phyloP scores from a whole-genome alignment of 37 sponge, comb jelly and placozoan species.

The Oopsacas minuta region DNA sequence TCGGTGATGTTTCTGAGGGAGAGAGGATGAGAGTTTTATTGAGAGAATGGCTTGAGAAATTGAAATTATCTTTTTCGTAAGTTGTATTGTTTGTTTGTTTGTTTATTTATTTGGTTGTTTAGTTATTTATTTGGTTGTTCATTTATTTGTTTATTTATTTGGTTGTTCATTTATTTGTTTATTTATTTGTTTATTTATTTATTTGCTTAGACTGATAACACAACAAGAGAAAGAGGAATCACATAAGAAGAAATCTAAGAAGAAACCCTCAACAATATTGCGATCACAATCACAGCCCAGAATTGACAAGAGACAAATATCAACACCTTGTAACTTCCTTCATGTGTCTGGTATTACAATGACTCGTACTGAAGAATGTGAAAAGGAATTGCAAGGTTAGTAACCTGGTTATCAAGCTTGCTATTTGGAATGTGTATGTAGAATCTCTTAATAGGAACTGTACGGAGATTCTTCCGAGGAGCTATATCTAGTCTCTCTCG shows the following conservation, averaged over 20 bases:
- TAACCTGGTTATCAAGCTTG: background rate
- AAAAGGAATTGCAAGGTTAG: constrained; percentile 4
- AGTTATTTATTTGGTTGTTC: too few species aligned
- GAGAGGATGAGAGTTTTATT: background rate
- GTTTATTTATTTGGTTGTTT: too few species aligned
- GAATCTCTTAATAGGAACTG: background rate
- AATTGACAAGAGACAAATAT: constrained; percentile 49
- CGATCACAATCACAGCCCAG: background rate
- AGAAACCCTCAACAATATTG: background rate
- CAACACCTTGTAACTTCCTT: constrained; percentile 57
- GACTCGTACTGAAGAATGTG: background rate
- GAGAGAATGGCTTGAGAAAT: background rate
- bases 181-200: too few species aligned
- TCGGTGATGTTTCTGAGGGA: constrained; percentile 22
- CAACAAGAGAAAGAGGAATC: background rate
- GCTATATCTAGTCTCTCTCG: background rate
- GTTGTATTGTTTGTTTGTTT: too few species aligned
- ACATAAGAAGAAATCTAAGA: background rate
- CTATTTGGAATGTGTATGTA: background rate
- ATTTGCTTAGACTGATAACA: background rate
- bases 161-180: too few species aligned
- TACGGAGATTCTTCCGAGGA: background rate
- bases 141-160: too few species aligned
- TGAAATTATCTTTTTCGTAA: background rate
- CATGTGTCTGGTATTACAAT: constrained; percentile 35